Evolutionary conservation across 2,797 vertebrate genomes (phyloP), one percentile per base, ranked within the genome.

Genomic region (Triplophysa bombifrons): DNA sequence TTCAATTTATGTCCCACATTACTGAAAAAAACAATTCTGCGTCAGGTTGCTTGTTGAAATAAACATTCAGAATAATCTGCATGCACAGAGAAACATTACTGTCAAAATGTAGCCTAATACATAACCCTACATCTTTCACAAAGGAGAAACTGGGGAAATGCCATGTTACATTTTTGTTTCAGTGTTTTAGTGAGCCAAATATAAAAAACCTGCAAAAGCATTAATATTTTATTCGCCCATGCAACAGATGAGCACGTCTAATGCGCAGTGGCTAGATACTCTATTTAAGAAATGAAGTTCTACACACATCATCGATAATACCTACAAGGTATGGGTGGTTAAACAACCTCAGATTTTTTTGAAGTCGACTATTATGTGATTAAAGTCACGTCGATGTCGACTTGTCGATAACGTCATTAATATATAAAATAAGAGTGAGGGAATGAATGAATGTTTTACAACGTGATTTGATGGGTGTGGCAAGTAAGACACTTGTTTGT

Each of bases 301-400:
- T 64, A 68, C 41, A 76, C 53, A 83, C 76, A 84, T 90, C 83
- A 79, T 22, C 85, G 79, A 78, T 74, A 68, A 65, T 70, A 20
- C 80, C 72, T 44, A 44, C 2, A 44, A 44, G 8, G 41, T 44
- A 30, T 30, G 4, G 4, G 27, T 3, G 3, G 4, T 30, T 30
- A 2, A 3, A 30, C 27, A 0, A 30, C 27, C 27, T 30, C 27
- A 3, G 27, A 30, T 30, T 30, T 30, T 30, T 30, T 30, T 30
- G 25, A 30, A 30, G 27, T 30, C 27, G 27, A 30, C 27, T 30
- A 4, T 30, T 30, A 30, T 30, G 27, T 30, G 27, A 30, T 30
- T 2, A 30, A 30, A 30, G 27, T 3, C 27, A 4, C 27, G 27
- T 30, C 3, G 27, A 30, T 30, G 27, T 30, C 27, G 27, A 30